Evolutionary conservation across 1,140 invertebrate genomes (phyloP).

Genomic region (Drosophila lini): DNA sequence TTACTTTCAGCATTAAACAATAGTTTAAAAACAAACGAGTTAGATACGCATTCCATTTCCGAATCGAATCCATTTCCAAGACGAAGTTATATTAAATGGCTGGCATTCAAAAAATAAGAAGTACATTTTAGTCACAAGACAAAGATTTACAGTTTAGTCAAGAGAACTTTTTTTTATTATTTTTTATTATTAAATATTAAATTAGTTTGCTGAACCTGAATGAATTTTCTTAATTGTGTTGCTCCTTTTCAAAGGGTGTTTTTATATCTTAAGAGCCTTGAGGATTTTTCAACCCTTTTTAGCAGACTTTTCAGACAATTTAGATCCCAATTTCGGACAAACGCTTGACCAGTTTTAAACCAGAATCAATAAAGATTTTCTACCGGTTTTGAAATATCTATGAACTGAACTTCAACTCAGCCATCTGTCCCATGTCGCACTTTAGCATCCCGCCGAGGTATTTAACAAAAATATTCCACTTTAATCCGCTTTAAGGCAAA

Average conservation of each 20-base stretch:
- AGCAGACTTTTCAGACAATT: not conserved
- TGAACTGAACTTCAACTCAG: not conserved
- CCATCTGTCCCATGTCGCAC: slow-evolving; percentile 6
- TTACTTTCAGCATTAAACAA: not conserved
- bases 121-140: not conserved
- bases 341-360: slow-evolving; percentile 1
- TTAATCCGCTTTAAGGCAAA: not conserved
- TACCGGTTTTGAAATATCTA: not conserved
- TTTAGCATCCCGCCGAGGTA: not conserved
- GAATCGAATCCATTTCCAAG: not conserved
- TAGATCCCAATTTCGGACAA: not conserved
- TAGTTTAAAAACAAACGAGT: not conserved
- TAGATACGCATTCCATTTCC: not conserved
- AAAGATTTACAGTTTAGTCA: not conserved
- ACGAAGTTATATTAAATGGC: not conserved
- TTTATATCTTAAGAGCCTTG: not conserved
- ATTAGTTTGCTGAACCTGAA: not conserved
- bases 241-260: not conserved
- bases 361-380: slow-evolving; percentile 10
- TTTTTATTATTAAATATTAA: not conserved
- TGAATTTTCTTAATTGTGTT: not conserved
- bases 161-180: not conserved
- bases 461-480: not conserved
- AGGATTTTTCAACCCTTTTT: slow-evolving; percentile 1
- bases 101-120: not conserved